Percentiles rank a stretch among this genome's conserved stretches.
phyloP scores from a whole-genome alignment of 2,888 invertebrate genomes.

The Lamproptera curius region DNA sequence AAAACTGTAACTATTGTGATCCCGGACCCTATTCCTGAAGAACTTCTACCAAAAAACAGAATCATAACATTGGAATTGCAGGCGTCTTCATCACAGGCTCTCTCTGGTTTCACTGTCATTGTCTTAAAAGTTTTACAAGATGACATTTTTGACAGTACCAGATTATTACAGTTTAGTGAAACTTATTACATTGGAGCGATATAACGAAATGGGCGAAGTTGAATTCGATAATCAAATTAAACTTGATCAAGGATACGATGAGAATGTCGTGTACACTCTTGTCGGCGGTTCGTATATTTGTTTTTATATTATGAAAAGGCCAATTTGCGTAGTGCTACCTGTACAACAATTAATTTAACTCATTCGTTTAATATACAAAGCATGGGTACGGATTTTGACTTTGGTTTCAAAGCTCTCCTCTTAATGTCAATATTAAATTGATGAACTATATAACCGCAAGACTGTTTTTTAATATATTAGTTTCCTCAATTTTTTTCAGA shows the following conservation, averaged over 20 bases:
- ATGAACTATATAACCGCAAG: too few relatives aligned
- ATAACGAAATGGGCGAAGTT: conserved; percentile 28
- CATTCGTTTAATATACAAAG: too few relatives aligned
- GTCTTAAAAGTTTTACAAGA: conserved; percentile 28
- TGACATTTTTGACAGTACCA: conserved; percentile 1
- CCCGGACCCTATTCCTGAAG: conserved; percentile 27
- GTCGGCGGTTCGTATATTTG: conserved; percentile 33
- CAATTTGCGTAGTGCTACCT: too few relatives aligned
- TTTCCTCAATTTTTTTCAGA: conserved; percentile 7
- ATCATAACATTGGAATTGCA: conserved; percentile 34
- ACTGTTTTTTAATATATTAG: too few relatives aligned
- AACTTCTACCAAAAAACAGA: conserved; percentile 29
- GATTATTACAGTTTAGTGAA: conserved; percentile 23
- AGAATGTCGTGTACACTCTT: conserved; percentile 30
- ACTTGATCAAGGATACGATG: conserved; percentile 32
- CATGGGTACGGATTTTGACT: too few relatives aligned
- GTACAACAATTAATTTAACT: too few relatives aligned
- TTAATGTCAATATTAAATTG: too few relatives aligned
- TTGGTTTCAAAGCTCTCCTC: too few relatives aligned
- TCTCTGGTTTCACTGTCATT: conserved; percentile 32
- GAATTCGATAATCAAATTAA: conserved; percentile 29
- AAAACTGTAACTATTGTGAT: conserved; percentile 28
- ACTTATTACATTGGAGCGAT: conserved; percentile 37
- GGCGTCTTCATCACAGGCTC: conserved; percentile 33
- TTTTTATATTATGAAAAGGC: neutral